These are phyloP conservation scores for Anoplolepis gracilipes DNA, from an alignment of 1,140 invertebrate species.

Conservation along the genomic window DNA sequence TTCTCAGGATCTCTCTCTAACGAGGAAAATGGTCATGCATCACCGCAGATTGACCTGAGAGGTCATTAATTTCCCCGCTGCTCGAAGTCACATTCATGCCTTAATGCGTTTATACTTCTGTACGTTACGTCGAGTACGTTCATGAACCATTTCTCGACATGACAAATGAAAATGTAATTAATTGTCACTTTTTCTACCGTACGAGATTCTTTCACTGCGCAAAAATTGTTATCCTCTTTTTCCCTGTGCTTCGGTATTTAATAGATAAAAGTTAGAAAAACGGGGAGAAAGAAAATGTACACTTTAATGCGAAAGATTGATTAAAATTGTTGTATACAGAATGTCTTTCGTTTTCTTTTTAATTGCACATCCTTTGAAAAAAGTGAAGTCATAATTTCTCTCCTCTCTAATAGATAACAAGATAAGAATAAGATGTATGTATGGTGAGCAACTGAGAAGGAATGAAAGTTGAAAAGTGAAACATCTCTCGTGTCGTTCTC, in stretches of 20 bases:
- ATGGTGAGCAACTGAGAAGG: not conserved
- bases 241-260: not conserved
- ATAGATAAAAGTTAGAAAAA: not conserved
- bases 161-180: slow-evolving; percentile 53
- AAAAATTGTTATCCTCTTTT: slow-evolving; percentile 2
- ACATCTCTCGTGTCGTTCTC: slow-evolving; percentile 12
- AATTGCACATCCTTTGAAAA: not conserved
- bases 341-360: not conserved
- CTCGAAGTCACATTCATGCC: slow-evolving; percentile 51
- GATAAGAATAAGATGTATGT: not conserved
- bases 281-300: not conserved
- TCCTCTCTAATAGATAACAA: not conserved
- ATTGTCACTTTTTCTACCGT: slow-evolving; percentile 25
- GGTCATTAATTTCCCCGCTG: slow-evolving; percentile 54
- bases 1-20: slow-evolving; percentile 30
- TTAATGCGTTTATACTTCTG: slow-evolving; percentile 47
- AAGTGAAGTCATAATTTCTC: not conserved
- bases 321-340: slow-evolving; percentile 10
- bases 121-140: slow-evolving; percentile 20
- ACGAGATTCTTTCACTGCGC: slow-evolving; percentile 1
- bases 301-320: slow-evolving; percentile 32
- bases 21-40: slow-evolving; percentile 58
- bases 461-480: slow-evolving; percentile 4
- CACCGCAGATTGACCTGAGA: slow-evolving; percentile 54
- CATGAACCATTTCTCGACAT: slow-evolving; percentile 44